phyloP scores from a whole-genome alignment of 2,113 vertebrate species.

The Oryzias javanicus region DNA sequence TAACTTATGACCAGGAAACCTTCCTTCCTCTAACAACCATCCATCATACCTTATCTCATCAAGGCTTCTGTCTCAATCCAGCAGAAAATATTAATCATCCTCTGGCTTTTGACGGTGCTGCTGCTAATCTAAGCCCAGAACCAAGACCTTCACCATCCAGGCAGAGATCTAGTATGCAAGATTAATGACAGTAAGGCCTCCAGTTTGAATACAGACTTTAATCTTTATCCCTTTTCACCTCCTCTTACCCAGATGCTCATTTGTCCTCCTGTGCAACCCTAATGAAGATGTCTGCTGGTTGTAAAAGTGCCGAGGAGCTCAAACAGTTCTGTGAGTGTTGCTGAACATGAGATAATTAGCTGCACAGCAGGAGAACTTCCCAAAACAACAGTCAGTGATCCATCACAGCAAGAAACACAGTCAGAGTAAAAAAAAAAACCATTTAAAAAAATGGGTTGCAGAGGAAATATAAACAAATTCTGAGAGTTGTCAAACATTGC shows the following conservation, averaged over 20 bases:
- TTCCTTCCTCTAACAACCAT: conserved; percentile 18
- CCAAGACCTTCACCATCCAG: conserved; percentile 18
- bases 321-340: not conserved
- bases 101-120: conserved; percentile 28
- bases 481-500: too few relatives aligned
- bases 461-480: too few relatives aligned
- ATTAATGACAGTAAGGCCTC: conserved; percentile 37
- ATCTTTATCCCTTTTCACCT: not conserved
- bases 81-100: conserved; percentile 42
- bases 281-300: conserved; percentile 13
- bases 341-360: conserved; percentile 19
- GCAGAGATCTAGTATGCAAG: conserved; percentile 37
- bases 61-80: conserved; percentile 29
- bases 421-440: too few relatives aligned
- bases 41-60: conserved; percentile 20
- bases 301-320: not conserved
- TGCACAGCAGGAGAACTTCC: conserved; percentile 11
- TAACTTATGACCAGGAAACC: not conserved
- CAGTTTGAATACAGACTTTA: conserved; percentile 27
- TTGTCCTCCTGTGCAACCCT: conserved; percentile 5
- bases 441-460: too few relatives aligned
- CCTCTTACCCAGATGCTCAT: conserved; percentile 6
- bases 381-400: too few relatives aligned
- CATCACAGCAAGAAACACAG: too few relatives aligned
- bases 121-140: conserved; percentile 48